A percentile compares a stretch with the other conserved stretches of the same genome.
Evolutionary conservation across 2,797 vertebrate species (phyloP).

Genomic region (Sciurus vulgaris): DNA sequence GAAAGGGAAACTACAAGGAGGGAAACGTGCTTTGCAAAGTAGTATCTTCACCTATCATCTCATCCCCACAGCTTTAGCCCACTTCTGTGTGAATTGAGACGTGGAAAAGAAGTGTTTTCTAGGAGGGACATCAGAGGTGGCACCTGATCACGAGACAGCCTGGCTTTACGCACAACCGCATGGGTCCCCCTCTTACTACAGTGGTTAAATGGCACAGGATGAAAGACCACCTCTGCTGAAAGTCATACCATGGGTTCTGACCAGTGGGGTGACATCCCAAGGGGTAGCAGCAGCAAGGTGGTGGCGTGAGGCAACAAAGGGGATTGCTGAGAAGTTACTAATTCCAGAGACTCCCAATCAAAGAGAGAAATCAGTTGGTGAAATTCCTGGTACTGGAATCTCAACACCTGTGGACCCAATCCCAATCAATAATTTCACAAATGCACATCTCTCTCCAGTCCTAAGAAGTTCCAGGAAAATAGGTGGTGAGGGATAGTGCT

Average conservation of each 20-base stretch:
- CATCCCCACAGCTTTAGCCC: neutral
- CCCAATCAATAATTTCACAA: neutral
- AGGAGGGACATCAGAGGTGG: neutral
- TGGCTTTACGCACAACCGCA: accelerated
- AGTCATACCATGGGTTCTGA: neutral
- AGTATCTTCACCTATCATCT: neutral
- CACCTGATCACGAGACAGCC: neutral
- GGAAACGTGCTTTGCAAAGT: neutral
- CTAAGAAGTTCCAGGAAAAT: neutral
- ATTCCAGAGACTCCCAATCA: neutral
- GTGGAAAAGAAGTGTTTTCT: neutral
- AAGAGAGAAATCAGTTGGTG: neutral
- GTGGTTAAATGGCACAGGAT: neutral
- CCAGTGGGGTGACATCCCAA: neutral
- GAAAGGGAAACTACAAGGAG: neutral
- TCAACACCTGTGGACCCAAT: neutral
- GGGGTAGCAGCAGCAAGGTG: neutral
- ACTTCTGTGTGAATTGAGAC: neutral
- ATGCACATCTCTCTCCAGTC: neutral
- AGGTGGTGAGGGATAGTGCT: neutral
- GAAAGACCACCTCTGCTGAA: neutral
- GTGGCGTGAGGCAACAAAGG: neutral
- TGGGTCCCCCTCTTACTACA: accelerated
- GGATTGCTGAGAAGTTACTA: neutral
- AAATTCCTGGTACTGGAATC: neutral